These are phyloP conservation scores for Sterrhoptilus dennistouni DNA, from an alignment of 2,113 vertebrate genomes.

Conservation along the genomic window DNA sequence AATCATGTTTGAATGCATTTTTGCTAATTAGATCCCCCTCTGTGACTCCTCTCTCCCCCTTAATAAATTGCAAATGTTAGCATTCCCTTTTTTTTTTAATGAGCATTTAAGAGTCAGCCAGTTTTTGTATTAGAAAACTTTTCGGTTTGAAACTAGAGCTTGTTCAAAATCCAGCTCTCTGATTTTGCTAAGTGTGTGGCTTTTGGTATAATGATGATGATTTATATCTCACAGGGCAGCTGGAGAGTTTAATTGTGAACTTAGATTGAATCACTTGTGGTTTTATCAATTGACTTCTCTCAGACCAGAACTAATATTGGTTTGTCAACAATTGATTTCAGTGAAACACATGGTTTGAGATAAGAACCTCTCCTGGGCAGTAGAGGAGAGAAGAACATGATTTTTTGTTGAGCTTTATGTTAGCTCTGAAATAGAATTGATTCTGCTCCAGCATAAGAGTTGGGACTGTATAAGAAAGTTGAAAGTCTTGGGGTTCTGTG, in stretches of 20 bases:
- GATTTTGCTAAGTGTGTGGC: background rate
- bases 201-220: background rate
- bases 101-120: background rate
- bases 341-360: background rate
- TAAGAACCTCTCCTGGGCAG: background rate
- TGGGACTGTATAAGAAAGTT: background rate
- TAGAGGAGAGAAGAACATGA: background rate
- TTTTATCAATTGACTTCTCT: background rate
- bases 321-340: background rate
- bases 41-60: constrained; percentile 34
- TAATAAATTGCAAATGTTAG: constrained; percentile 56
- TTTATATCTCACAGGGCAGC: background rate
- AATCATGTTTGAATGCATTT: constrained; percentile 80
- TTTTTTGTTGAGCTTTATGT: background rate
- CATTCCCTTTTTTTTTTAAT: background rate
- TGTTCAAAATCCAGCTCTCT: background rate
- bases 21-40: constrained; percentile 73
- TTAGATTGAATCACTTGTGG: background rate
- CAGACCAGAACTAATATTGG: background rate
- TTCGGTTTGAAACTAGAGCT: background rate
- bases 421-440: background rate
- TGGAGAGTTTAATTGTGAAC: background rate
- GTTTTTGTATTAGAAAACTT: background rate
- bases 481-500: background rate
- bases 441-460: background rate